A percentile compares a stretch with the other conserved stretches of the same genome.
These are phyloP conservation scores for Porites divaricata DNA, from an alignment of 92 coral and sea anemone species.

Conservation along the genomic window DNA sequence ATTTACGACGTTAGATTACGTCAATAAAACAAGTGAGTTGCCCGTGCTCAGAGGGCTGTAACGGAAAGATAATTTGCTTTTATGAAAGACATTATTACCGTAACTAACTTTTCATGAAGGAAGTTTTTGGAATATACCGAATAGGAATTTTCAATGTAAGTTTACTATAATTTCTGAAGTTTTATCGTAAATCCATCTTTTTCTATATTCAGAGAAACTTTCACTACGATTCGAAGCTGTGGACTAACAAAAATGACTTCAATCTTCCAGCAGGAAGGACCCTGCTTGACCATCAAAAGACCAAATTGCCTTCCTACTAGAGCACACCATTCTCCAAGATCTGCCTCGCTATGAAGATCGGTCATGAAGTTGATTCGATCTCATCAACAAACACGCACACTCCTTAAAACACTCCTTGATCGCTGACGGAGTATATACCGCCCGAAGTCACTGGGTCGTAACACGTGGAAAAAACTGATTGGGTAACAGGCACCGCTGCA, in stretches of 20 bases:
- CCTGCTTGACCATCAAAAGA: slow-evolving; percentile 28
- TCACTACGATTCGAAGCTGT: slow-evolving; percentile 18
- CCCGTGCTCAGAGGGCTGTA: too few relatives aligned
- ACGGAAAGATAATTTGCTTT: too few relatives aligned
- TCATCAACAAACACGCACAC: slow-evolving; percentile 17
- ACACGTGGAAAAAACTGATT: slow-evolving; percentile 3
- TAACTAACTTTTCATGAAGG: too few relatives aligned
- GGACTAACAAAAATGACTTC: slow-evolving; percentile 30
- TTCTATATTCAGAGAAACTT: slow-evolving; percentile 24
- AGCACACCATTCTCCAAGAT: neutral
- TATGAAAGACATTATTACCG: too few relatives aligned
- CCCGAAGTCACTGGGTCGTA: neutral
- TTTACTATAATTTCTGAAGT: neutral
- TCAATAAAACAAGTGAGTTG: too few relatives aligned
- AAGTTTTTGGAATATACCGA: too few relatives aligned
- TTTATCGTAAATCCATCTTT: neutral
- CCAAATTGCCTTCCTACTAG: slow-evolving; percentile 32
- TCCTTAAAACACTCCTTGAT: neutral
- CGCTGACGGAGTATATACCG: neutral
- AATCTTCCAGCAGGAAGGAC: neutral
- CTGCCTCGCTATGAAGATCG: slow-evolving; percentile 1
- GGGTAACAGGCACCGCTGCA: neutral
- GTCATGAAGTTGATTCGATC: neutral
- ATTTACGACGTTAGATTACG: too few relatives aligned
- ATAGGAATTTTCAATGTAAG: too few relatives aligned